Evolutionary conservation across 2,113 vertebrate genomes (phyloP).

Genomic region (Anser cygnoides): DNA sequence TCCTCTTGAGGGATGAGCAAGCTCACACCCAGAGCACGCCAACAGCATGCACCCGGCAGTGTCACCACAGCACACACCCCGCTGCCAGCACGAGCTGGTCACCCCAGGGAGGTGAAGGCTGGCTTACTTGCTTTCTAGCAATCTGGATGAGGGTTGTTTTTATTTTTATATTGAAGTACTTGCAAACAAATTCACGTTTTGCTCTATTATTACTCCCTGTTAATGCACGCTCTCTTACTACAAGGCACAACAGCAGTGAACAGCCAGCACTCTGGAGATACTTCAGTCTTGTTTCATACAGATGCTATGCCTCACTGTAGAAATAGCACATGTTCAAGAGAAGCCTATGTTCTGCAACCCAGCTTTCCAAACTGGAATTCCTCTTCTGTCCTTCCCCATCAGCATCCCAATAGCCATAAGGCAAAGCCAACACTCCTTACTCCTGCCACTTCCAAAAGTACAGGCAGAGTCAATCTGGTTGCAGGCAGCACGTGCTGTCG

Average conservation of each 20-base stretch:
- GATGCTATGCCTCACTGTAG: not conserved
- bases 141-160: not conserved
- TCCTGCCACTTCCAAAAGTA: not conserved
- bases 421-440: not conserved
- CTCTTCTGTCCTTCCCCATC: not conserved
- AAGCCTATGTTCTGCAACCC: not conserved
- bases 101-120: not conserved
- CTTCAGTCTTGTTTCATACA: not conserved
- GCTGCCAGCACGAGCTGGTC: not conserved
- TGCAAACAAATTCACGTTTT: not conserved
- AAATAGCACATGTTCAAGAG: not conserved
- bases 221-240: not conserved
- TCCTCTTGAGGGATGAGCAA: not conserved
- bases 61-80: not conserved
- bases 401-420: not conserved
- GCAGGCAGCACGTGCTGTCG: not conserved
- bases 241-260: not conserved
- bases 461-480: not conserved
- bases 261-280: not conserved
- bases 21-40: rapidly evolving
- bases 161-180: not conserved
- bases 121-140: not conserved
- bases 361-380: not conserved
- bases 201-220: not conserved
- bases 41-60: not conserved